phyloP scores from a whole-genome alignment of 2,888 invertebrate species.

The Agrypnus murinus region DNA sequence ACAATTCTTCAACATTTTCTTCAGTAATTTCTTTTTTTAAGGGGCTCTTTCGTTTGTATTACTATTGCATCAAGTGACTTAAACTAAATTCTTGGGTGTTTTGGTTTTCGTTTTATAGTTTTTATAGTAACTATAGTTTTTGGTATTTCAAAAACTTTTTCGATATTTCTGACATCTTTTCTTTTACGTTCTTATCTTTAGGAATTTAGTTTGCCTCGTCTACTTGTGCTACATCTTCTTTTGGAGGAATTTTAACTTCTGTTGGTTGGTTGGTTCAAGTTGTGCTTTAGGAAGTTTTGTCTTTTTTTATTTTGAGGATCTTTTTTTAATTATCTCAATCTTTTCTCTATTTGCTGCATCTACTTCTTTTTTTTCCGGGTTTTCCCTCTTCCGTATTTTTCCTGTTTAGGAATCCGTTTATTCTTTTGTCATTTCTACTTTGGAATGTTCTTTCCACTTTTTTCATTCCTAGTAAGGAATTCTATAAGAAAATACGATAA shows the following conservation, averaged over 20 bases:
- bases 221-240: constrained; percentile 18
- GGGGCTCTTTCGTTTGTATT: constrained; percentile 65
- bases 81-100: constrained; percentile 62
- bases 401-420: constrained; percentile 63
- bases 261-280: constrained; percentile 52
- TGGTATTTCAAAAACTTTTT: constrained; percentile 43
- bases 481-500: no score
- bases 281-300: constrained; percentile 51
- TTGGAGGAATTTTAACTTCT: constrained; percentile 55
- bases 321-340: constrained; percentile 29
- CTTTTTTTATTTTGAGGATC: constrained; percentile 51
- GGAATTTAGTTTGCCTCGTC: constrained; percentile 21
- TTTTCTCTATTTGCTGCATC: constrained; percentile 56
- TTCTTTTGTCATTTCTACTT: constrained; percentile 68
- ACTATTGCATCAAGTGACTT: constrained; percentile 59
- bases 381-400: constrained; percentile 57
- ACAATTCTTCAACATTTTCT: constrained; percentile 36
- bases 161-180: constrained; percentile 49
- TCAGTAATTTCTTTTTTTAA: constrained; percentile 57
- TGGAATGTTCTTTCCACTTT: constrained; percentile 67
- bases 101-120: constrained; percentile 57
- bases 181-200: constrained; percentile 36
- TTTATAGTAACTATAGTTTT: constrained; percentile 59
- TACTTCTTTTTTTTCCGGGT: constrained; percentile 56
- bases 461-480: no score